Percentiles rank a stretch among this genome's conserved stretches.
phyloP scores from a whole-genome alignment of 2,797 vertebrate species.

The Gila robusta region DNA sequence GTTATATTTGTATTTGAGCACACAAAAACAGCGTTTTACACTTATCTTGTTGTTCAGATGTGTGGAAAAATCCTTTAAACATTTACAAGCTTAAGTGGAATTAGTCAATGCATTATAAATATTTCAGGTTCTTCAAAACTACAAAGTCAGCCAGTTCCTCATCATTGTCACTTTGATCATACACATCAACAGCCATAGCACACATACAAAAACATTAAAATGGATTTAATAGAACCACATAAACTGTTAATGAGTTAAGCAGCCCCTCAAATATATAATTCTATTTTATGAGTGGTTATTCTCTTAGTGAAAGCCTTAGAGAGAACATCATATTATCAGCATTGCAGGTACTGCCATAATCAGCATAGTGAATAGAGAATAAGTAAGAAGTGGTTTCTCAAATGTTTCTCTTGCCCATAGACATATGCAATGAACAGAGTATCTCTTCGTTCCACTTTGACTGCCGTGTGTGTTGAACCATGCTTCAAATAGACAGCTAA shows the following conservation, averaged over 20 bases:
- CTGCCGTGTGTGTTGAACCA: not conserved
- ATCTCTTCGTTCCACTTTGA: not conserved
- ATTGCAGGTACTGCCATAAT: constrained; percentile 26
- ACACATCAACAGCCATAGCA: not conserved
- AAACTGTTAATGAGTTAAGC: constrained; percentile 34
- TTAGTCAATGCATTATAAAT: constrained; percentile 21
- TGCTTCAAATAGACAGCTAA: not conserved
- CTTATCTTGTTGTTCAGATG: constrained; percentile 10
- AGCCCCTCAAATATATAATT: constrained; percentile 6
- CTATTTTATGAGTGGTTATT: constrained; percentile 2
- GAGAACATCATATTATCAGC: constrained; percentile 29
- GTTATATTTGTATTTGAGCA: not conserved
- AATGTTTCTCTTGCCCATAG: not conserved
- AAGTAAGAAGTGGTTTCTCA: not conserved
- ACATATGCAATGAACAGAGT: not conserved
- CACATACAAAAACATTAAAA: constrained; percentile 31
- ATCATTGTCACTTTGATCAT: constrained; percentile 3
- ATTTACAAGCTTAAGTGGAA: constrained; percentile 20
- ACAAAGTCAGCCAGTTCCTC: constrained; percentile 17
- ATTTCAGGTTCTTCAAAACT: constrained; percentile 20
- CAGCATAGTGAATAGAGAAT: constrained; percentile 2
- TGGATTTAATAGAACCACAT: not conserved
- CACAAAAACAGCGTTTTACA: not conserved
- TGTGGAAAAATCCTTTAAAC: constrained; percentile 1
- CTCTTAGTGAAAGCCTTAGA: constrained; percentile 21